A percentile compares a stretch with the other conserved stretches of the same genome.
Conservation (phyloP, 2,797 vertebrate species). For the Phrynocephalus forsythii region DNA sequence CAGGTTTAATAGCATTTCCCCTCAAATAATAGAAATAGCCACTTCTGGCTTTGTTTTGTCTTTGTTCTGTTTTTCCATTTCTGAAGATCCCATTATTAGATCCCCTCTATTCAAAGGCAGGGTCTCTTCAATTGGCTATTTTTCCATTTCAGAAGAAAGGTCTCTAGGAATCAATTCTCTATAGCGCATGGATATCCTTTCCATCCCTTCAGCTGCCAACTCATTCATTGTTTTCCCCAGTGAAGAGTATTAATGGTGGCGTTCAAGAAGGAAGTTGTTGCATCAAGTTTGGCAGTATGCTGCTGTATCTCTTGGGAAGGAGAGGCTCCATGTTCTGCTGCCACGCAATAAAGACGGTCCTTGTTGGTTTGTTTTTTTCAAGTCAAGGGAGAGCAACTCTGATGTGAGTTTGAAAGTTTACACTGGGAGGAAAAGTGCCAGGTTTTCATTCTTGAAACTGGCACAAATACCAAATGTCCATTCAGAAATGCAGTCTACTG, state of each 20-base stretch:
- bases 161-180: neutral
- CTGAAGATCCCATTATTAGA: no score
- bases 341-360: neutral
- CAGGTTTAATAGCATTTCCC: neutral
- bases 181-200: neutral
- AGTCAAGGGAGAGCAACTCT: neutral
- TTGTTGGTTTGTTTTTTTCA: neutral
- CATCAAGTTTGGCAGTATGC: neutral
- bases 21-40: neutral
- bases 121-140: neutral
- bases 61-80: no score
- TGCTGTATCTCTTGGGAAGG: neutral
- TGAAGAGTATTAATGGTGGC: neutral
- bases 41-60: no score
- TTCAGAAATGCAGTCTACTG: neutral
- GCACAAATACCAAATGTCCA: neutral
- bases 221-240: neutral
- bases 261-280: neutral
- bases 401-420: neutral
- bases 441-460: neutral
- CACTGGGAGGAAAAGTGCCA: neutral
- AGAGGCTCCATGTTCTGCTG: neutral
- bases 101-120: neutral
- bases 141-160: neutral
- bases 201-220: neutral